Evolutionary conservation across 1,140 invertebrate species (phyloP).

Genomic region (Drosophila yakuba): DNA sequence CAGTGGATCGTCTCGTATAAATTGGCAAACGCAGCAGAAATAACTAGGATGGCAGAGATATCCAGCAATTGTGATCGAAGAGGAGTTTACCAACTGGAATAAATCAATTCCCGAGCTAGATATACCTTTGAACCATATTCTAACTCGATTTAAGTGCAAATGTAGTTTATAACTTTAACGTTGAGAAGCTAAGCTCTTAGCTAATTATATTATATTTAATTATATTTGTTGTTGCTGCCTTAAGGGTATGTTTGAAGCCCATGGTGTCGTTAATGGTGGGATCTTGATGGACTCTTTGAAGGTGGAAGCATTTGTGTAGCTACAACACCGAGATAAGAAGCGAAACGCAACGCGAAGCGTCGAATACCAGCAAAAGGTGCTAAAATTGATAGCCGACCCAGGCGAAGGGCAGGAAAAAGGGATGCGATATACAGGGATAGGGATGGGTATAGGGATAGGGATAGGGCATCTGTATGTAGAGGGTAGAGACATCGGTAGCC

Average conservation of each 20-base stretch:
- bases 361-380: slow-evolving; percentile 27
- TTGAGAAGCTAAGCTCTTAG: too few species aligned
- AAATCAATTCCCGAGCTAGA: not conserved
- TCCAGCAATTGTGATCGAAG: not conserved
- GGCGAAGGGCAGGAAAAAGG: slow-evolving; percentile 9
- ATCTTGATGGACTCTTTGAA: slow-evolving; percentile 13
- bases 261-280: not conserved
- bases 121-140: slow-evolving; percentile 1
- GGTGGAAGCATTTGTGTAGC: slow-evolving; percentile 50
- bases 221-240: too few species aligned
- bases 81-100: not conserved
- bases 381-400: slow-evolving; percentile 43
- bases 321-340: slow-evolving; percentile 41
- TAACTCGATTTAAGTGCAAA: slow-evolving; percentile 64
- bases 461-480: not conserved
- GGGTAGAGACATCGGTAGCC: not conserved
- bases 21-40: slow-evolving; percentile 30
- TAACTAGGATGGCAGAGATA: slow-evolving; percentile 4
- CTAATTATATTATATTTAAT: too few species aligned
- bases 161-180: too few species aligned
- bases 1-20: slow-evolving; percentile 58
- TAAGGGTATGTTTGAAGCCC: not conserved
- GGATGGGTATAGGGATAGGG: not conserved
- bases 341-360: slow-evolving; percentile 3
- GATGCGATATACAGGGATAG: not conserved